Percentiles rank a stretch among this genome's conserved stretches.
phyloP scores from a whole-genome alignment of 2,888 invertebrate genomes.

The Charanyca ferruginea region DNA sequence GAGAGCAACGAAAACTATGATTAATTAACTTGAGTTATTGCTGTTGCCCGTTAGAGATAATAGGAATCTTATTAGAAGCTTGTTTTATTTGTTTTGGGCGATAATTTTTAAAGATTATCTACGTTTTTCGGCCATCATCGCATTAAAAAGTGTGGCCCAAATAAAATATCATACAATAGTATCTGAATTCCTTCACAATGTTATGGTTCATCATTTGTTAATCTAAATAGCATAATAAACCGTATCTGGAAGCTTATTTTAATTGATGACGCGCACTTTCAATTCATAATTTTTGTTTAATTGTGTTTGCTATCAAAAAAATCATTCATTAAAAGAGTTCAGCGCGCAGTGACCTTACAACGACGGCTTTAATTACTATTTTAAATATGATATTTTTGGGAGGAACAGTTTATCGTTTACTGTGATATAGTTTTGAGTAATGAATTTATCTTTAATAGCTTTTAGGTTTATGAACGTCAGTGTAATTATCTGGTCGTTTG shows the following conservation, averaged over 20 bases:
- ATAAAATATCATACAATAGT: conserved; percentile 37
- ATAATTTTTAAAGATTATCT: conserved; percentile 34
- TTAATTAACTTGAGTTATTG: conserved; percentile 79
- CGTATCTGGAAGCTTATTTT: conserved; percentile 68
- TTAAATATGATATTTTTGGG: conserved; percentile 29
- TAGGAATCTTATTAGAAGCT: conserved; percentile 61
- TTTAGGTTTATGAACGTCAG: conserved; percentile 61
- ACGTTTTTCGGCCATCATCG: conserved; percentile 25
- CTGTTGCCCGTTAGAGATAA: conserved; percentile 62
- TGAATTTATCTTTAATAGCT: conserved; percentile 55
- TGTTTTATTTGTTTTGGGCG: conserved; percentile 54
- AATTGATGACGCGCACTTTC: conserved; percentile 75
- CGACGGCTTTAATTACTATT: conserved; percentile 57
- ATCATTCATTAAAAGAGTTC: conserved; percentile 67
- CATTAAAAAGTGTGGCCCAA: conserved; percentile 20
- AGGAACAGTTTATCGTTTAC: conserved; percentile 38
- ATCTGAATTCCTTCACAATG: conserved; percentile 44
- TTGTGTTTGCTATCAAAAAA: conserved; percentile 65
- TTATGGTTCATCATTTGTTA: conserved; percentile 60
- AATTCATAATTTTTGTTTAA: conserved; percentile 65
- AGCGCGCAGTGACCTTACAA: conserved; percentile 64
- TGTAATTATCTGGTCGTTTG: conserved; percentile 62
- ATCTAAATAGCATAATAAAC: conserved; percentile 61
- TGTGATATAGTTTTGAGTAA: conserved; percentile 39
- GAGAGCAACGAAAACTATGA: conserved; percentile 77